These are phyloP conservation scores for Felis chaus DNA, from an alignment of 2,113 vertebrate species.

Conservation along the genomic window DNA sequence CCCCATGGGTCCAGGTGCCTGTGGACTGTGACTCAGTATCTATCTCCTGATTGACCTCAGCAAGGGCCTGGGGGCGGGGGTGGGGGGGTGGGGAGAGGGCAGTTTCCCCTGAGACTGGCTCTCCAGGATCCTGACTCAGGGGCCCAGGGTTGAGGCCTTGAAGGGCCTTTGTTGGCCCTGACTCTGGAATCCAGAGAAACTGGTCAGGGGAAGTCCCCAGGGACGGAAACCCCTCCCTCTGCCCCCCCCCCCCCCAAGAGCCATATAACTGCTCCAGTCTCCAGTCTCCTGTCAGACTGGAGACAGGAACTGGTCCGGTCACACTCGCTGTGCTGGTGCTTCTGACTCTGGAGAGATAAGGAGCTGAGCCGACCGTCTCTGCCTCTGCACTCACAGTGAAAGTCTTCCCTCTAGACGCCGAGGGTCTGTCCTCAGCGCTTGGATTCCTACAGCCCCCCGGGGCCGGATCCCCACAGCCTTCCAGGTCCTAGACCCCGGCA, in stretches of 20 bases:
- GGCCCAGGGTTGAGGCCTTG: constrained; percentile 18
- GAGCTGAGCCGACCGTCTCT: not conserved
- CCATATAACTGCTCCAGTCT: constrained; percentile 78
- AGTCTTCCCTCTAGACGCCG: not conserved
- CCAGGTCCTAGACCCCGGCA: not conserved
- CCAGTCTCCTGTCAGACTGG: not conserved
- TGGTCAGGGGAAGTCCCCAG: constrained; percentile 81
- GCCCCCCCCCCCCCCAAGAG: constrained; percentile 79
- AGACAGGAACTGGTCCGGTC: not conserved
- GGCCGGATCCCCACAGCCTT: not conserved
- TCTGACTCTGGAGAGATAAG: not conserved
- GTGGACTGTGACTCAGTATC: constrained; percentile 60
- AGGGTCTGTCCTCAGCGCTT: not conserved
- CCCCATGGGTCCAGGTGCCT: not conserved
- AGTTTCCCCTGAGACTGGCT: constrained; percentile 71
- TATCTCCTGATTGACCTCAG: constrained; percentile 61
- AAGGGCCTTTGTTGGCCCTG: constrained; percentile 69
- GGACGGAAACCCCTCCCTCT: constrained; percentile 62
- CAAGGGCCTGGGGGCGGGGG: not conserved
- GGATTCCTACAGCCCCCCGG: not conserved
- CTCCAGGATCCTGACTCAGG: constrained; percentile 59
- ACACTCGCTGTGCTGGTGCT: not conserved
- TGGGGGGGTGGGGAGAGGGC: not conserved
- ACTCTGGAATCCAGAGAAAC: constrained; percentile 87
- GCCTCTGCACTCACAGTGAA: not conserved